Base-by-base conservation (phyloP, 2,113 vertebrate species). In the Naja naja region DNA sequence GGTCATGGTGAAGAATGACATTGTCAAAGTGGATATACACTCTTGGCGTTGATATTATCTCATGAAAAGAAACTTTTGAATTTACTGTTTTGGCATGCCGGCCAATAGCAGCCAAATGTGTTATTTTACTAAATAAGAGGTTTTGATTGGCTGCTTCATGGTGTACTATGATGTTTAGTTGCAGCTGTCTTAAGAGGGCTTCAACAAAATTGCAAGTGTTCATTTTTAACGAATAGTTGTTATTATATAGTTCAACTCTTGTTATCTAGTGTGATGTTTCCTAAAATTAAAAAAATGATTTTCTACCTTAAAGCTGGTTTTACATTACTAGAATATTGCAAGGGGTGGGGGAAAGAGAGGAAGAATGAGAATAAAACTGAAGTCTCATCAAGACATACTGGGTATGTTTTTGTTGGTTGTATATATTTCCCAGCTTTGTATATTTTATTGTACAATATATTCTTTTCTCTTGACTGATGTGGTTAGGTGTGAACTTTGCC, bases 191-290 rank as follows among this genome's bases (percentile, higher is more conserved):
- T 98, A 43, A 3, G 97, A 98, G 98, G 96, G 97, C 95, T 95
- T 96, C 97, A 97, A 97, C 98, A 97, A 98, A 98, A 97, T 96
- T 97, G 97, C 98, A 98, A 98, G 98, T 98, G 98, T 98, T 98
- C 97, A 96, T 96, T 96, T 97, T 98, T 97, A 98, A 96, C 97
- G 98, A 98, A 98, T 97, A 97, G 96, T 97, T 98, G 96, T 97
- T 98, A 97, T 97, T 98, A 97, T 97, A 97, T 97, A 95, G 96
- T 97, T 97, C 91, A 95, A 95, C 96, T 98, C 97, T 98, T 98
- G 98, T 97, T 97, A 98, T 97, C 96, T 97, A 97, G 96, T 97
- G 97, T 90, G 92, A 97, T 98, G 97, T 98, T 98, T 98, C 97
- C 97, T 98, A 98, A 98, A 97, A 96, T 94, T 98, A 97, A 98